Conservation (phyloP, 2,888 invertebrate genomes). For the Lepetodrilus schrolli region DNA sequence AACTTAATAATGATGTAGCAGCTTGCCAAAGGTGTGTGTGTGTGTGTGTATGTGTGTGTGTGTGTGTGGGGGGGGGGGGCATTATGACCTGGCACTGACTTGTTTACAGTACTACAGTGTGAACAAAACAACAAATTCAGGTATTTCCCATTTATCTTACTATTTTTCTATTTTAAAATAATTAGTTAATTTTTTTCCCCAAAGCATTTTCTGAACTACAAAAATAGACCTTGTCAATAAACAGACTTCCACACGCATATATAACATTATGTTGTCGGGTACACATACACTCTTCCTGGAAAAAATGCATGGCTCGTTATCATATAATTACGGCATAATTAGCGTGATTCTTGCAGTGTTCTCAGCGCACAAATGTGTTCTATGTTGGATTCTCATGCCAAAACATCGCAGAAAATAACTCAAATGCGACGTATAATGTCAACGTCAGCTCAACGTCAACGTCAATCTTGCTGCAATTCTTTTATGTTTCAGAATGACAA, state of each 20-base stretch:
- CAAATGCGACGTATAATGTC: background rate
- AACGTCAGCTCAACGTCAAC: background rate
- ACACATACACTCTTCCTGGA: background rate
- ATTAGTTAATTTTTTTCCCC: background rate
- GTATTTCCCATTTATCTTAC: background rate
- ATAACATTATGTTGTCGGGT: no score
- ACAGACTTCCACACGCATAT: no score
- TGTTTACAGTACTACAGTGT: no score
- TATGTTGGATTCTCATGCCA: background rate
- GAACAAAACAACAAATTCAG: no score
- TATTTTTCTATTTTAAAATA: background rate
- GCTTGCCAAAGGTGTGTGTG: no score
- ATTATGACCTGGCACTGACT: no score
- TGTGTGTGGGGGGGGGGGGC: no score
- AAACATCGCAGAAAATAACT: background rate
- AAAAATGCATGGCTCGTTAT: slow-evolving; percentile 6
- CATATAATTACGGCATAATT: slow-evolving; percentile 1
- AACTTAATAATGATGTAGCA: no score
- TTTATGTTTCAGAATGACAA: background rate
- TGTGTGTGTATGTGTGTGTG: no score
- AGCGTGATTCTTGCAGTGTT: background rate
- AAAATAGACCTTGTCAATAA: no score
- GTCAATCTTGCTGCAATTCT: background rate
- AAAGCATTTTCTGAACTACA: background rate
- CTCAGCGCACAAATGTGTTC: background rate